These are phyloP conservation scores for Oenanthe melanoleuca DNA, from an alignment of 2,113 vertebrate species.

Conservation along the genomic window DNA sequence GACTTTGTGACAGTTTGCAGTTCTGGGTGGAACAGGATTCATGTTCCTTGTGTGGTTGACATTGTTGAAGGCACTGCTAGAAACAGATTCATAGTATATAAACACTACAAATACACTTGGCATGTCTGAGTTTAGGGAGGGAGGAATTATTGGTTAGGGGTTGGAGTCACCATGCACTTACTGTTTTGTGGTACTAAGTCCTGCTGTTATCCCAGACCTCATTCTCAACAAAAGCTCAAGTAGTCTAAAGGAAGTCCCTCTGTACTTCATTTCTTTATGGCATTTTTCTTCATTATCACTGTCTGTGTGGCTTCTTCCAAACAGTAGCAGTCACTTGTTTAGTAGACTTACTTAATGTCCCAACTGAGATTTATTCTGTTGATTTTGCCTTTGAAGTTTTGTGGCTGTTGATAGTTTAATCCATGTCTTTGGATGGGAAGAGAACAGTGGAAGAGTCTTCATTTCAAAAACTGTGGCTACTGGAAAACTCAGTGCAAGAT, in stretches of 20 bases:
- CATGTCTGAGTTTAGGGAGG: not conserved
- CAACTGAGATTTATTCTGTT: not conserved
- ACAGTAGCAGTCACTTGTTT: not conserved
- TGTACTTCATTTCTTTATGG: not conserved
- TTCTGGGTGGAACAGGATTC: not conserved
- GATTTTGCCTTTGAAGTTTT: not conserved
- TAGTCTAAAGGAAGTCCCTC: not conserved
- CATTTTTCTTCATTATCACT: not conserved
- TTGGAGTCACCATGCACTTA: not conserved
- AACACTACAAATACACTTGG: not conserved
- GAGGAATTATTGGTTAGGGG: not conserved
- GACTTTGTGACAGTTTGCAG: not conserved
- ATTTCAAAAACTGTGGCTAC: not conserved
- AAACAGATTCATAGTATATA: not conserved
- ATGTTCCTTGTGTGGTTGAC: not conserved
- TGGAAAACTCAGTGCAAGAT: not conserved
- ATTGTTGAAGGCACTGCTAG: not conserved
- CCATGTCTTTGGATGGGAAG: not conserved
- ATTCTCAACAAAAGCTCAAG: not conserved
- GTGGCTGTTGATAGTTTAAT: not conserved
- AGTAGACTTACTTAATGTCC: not conserved
- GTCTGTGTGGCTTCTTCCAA: not conserved
- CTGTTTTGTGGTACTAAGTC: rapidly evolving
- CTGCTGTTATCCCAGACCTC: not conserved
- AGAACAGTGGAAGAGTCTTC: not conserved